A percentile compares a stretch with the other conserved stretches of the same genome.
Evolutionary conservation across 2,797 vertebrate species (phyloP).

Genomic region (Acomys russatus): DNA sequence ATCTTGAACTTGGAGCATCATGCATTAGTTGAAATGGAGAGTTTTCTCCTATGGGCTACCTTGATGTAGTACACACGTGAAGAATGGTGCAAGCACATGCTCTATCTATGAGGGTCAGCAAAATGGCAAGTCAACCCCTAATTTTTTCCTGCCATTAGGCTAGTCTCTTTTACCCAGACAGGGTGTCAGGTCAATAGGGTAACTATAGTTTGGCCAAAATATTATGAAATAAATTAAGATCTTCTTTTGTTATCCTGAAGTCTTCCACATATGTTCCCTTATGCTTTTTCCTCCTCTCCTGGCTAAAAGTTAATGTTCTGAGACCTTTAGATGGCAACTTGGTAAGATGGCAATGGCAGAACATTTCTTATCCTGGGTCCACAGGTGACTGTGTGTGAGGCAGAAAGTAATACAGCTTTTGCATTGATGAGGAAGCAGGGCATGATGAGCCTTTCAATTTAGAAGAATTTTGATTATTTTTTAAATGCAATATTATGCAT

Average conservation of each 20-base stretch:
- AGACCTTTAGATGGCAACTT: neutral
- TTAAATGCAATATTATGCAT: neutral
- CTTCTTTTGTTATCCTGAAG: neutral
- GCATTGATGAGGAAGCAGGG: neutral
- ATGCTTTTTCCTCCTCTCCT: neutral
- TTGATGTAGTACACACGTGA: neutral
- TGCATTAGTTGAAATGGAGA: neutral
- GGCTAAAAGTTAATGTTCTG: neutral
- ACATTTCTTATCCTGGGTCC: neutral
- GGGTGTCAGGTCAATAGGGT: neutral
- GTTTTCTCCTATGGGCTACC: too few relatives aligned
- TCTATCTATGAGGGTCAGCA: rapidly evolving
- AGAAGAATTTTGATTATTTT: neutral
- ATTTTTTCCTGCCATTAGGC: neutral
- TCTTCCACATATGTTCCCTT: neutral
- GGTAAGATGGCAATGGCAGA: neutral
- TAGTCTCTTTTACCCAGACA: neutral
- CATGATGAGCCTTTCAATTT: neutral
- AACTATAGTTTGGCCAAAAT: neutral
- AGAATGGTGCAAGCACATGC: neutral
- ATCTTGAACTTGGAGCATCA: neutral
- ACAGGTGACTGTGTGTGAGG: neutral
- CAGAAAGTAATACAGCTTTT: neutral
- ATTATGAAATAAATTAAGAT: neutral
- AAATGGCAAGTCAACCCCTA: neutral